Conservation (phyloP, 2,797 vertebrate species). For the Cyprinodon diabolis region DNA sequence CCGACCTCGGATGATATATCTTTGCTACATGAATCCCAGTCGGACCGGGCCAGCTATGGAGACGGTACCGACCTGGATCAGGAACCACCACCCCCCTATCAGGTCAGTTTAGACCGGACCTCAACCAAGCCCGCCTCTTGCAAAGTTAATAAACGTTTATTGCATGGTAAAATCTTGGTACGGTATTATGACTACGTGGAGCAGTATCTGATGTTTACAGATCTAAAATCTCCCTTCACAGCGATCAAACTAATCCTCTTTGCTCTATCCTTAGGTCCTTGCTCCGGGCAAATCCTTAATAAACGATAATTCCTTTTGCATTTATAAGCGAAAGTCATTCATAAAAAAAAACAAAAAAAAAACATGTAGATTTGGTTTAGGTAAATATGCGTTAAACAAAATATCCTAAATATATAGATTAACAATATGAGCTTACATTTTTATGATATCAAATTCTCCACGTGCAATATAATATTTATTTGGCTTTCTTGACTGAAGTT, state of each 20-base stretch:
- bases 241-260: constrained; percentile 70
- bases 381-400: neutral
- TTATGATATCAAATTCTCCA: constrained; percentile 1
- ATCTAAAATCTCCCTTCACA: constrained; percentile 37
- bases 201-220: constrained; percentile 43
- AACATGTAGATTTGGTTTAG: neutral
- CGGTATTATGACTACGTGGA: neutral
- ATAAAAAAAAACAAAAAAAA: neutral
- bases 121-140: no score
- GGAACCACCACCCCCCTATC: constrained; percentile 97
- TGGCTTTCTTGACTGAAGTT: constrained; percentile 24
- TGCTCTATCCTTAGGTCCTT: constrained; percentile 56
- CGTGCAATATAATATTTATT: constrained; percentile 3
- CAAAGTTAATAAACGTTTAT: neutral
- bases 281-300: constrained; percentile 28
- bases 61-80: constrained; percentile 91
- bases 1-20: constrained; percentile 98
- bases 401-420: neutral
- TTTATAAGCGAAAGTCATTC: neutral
- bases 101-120: constrained; percentile 79
- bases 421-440: neutral
- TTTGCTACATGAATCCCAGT: constrained; percentile 95
- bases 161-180: neutral
- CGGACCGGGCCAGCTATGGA: constrained; percentile 94
- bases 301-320: constrained; percentile 21